Evolutionary conservation across 2,888 invertebrate genomes (phyloP).

Genomic region (Tiliacea aurago): DNA sequence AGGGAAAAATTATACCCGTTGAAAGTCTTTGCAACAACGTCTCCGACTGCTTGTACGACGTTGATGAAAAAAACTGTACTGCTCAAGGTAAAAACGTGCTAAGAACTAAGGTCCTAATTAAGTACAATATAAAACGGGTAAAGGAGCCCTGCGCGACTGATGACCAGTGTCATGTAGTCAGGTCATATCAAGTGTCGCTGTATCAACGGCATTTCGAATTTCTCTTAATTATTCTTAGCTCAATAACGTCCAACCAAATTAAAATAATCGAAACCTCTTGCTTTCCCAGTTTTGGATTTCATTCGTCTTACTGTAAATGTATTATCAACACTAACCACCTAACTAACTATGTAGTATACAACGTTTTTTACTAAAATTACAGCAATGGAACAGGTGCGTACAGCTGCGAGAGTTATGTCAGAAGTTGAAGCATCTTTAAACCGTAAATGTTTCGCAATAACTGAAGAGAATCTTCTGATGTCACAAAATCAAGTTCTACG

Average conservation of each 20-base stretch:
- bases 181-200: neutral
- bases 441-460: constrained; percentile 68
- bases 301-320: neutral
- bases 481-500: constrained; percentile 70
- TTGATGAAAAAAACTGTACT: constrained; percentile 80
- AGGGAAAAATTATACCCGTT: constrained; percentile 70
- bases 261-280: neutral
- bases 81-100: constrained; percentile 71
- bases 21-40: constrained; percentile 79
- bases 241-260: neutral
- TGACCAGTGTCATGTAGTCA: neutral
- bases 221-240: neutral
- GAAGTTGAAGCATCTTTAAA: constrained; percentile 70
- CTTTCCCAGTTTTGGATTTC: neutral
- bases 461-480: constrained; percentile 63
- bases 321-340: neutral
- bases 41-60: constrained; percentile 75
- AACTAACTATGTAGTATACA: neutral
- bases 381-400: constrained; percentile 73
- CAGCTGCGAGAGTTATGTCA: constrained; percentile 68
- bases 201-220: neutral
- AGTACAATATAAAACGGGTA: neutral
- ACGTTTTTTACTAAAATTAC: constrained; percentile 58
- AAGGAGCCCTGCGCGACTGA: neutral
- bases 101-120: neutral